Conservation (phyloP, 2,113 vertebrate genomes). For the Cisticola juncidis region DNA sequence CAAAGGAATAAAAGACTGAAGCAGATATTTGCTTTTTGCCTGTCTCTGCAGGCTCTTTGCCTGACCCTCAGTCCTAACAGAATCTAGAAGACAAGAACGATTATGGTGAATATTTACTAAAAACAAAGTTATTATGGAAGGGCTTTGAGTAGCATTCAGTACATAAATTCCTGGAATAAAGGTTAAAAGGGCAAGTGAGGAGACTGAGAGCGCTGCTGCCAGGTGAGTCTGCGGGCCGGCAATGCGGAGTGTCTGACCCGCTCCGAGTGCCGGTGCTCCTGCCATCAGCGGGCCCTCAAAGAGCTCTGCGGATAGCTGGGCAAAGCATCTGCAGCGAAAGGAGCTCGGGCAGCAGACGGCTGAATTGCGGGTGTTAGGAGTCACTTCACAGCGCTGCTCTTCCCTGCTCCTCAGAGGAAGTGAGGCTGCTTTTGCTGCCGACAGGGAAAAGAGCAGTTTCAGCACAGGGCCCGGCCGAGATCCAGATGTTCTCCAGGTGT, state of each 20-base stretch:
- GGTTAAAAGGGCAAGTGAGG: not conserved
- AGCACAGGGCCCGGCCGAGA: not conserved
- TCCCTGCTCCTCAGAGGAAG: not conserved
- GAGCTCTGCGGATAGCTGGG: not conserved
- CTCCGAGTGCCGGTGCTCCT: too few species aligned
- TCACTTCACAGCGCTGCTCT: not conserved
- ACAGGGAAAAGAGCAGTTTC: not conserved
- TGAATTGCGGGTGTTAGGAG: accelerated
- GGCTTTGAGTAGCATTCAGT: not conserved
- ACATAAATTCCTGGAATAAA: not conserved
- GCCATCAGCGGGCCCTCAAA: not conserved
- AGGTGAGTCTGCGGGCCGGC: not conserved
- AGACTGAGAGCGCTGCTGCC: not conserved
- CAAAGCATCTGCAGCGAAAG: not conserved
- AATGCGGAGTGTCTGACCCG: not conserved
- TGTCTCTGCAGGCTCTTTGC: not conserved
- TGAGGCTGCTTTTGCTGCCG: not conserved
- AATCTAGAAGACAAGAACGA: not conserved
- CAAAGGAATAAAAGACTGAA: not conserved
- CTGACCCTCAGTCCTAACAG: not conserved
- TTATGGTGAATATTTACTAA: not conserved
- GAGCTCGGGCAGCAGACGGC: too few species aligned
- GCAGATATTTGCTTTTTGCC: not conserved
- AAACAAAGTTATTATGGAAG: not conserved
- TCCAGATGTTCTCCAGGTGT: not conserved